phyloP scores from a whole-genome alignment of 2,888 invertebrate species.

The Mesorhabditis belari region DNA sequence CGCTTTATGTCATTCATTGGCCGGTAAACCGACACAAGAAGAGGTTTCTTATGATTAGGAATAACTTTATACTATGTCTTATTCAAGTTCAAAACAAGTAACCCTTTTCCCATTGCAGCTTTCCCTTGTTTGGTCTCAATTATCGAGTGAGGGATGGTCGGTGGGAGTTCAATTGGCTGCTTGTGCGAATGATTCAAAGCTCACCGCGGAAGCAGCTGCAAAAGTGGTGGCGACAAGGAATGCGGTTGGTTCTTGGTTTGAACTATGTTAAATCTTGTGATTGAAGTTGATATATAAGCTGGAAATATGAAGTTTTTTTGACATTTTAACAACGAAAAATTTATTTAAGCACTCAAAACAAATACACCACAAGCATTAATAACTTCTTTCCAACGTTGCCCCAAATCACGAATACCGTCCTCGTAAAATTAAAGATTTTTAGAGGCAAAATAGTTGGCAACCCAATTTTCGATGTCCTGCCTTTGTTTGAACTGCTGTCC shows the following conservation, averaged over 20 bases:
- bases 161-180: slow-evolving; percentile 42
- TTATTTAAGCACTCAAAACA: no score
- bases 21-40: slow-evolving; percentile 23
- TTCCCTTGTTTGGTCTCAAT: neutral
- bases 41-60: slow-evolving; percentile 13
- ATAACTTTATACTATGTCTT: neutral
- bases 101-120: neutral
- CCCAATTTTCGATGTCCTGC: no score
- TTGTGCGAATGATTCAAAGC: slow-evolving; percentile 39
- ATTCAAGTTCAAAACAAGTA: neutral
- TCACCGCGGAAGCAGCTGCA: slow-evolving; percentile 34
- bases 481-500: no score
- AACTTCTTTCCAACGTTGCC: no score
- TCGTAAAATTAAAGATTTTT: no score
- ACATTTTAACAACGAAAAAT: no score
- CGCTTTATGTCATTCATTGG: slow-evolving; percentile 47
- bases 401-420: no score
- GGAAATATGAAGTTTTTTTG: no score
- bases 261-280: no score
- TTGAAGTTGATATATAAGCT: no score
- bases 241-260: slow-evolving; percentile 46
- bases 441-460: no score
- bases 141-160: slow-evolving; percentile 28
- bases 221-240: slow-evolving; percentile 41
- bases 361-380: no score